Evolutionary conservation across 2,888 invertebrate species (phyloP).

Genomic region (Leptinotarsa tumamoca): DNA sequence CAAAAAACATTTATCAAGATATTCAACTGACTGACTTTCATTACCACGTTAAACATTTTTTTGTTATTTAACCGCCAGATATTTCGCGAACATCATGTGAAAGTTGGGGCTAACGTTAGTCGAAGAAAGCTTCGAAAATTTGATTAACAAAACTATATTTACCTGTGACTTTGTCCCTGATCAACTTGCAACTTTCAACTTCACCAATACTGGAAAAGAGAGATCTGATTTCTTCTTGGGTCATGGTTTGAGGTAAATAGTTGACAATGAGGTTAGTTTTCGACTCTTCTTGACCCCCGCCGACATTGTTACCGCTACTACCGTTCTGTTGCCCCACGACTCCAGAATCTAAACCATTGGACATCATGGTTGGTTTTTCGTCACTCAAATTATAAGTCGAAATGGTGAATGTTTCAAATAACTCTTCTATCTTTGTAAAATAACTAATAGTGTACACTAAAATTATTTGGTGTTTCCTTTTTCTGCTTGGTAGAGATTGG

Average conservation of each 20-base stretch:
- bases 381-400: constrained; percentile 58
- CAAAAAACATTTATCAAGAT: no score
- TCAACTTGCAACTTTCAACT: constrained; percentile 99
- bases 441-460: constrained; percentile 48
- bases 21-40: no score
- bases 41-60: no score
- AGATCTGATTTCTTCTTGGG: constrained; percentile 98
- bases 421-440: constrained; percentile 56
- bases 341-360: constrained; percentile 85
- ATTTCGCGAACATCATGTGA: background rate
- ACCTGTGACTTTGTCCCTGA: constrained; percentile 98
- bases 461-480: constrained; percentile 47
- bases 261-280: constrained; percentile 99
- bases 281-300: constrained; percentile 86
- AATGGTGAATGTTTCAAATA: constrained; percentile 52
- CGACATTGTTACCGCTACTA: constrained; percentile 70
- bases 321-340: constrained; percentile 86
- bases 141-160: background rate
- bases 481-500: constrained; percentile 44
- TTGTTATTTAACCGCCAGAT: background rate
- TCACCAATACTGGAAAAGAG: constrained; percentile 99
- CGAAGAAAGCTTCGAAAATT: background rate
- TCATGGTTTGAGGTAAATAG: constrained; percentile 99
- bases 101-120: constrained; percentile 12
- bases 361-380: constrained; percentile 73